Base-by-base conservation (phyloP, 1,140 invertebrate genomes). In the Cheumatopsyche charites region DNA sequence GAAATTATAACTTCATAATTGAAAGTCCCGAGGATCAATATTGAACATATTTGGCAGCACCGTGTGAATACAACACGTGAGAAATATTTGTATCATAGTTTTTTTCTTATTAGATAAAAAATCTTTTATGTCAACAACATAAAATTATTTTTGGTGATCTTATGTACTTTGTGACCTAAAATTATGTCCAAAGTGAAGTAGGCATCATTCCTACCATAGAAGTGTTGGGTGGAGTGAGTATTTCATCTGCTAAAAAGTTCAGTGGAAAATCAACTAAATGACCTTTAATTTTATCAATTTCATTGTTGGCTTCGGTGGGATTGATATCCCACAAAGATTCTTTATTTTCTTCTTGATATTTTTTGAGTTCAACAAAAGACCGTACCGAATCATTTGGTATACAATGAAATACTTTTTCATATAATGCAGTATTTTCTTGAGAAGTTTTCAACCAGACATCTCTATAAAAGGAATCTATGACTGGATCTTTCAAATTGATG, bases 391-490 rank as follows among this genome's bases (percentile, higher is more conserved):
- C 90, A 0, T 89, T 91, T 1, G 95, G 95, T 77, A 97, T 88
- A 76, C 92, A 94, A 75, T 90, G 89, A 79, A 96, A 96, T 4
- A 92, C 93, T 85, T 95, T 89, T 78, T 97, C 94, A 83, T 91
- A 97, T 26, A 95, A 90, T 74, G 90, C 88, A 0, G 95, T 96
- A 79, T 98, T 98, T 55, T 82, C 81, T 41, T 85, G 85, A 5
- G 95, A 95, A 52, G 87, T 91, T 43, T 85, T 83, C 61, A 91
- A 85, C 95, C 95, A 98, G 0, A 92, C 80, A 67, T 91, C 88
- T 74, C 88, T 89, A 79, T 93, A 97, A 82, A 98, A 95, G 25
- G 88, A 79, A 73, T 92, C 87, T 73, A 82, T 86, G 36, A 92
- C 86, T 0, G 92, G 92, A 82, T 97, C 94, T 29, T 86, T 87